Conservation (phyloP, 2,888 invertebrate species). For the Caenorhabditis macrosperma region DNA sequence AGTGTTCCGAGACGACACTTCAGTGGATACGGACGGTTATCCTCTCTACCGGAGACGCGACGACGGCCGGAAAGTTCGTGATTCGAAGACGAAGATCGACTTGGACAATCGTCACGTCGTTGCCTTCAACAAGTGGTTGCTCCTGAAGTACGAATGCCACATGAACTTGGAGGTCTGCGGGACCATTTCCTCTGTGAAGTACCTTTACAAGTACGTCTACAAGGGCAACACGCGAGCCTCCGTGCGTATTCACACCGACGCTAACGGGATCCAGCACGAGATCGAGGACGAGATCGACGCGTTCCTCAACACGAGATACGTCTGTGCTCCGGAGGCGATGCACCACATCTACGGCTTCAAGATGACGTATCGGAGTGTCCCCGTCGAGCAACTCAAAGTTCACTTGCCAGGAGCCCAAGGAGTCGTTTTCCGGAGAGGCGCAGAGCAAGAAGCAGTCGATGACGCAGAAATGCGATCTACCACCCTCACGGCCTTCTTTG, state of each 20-base stretch:
- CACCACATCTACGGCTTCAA: slow-evolving; percentile 56
- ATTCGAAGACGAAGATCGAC: no score
- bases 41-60: slow-evolving; percentile 78
- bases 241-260: neutral
- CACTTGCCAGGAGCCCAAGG: slow-evolving; percentile 59
- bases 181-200: slow-evolving; percentile 64
- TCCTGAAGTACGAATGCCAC: slow-evolving; percentile 65
- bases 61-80: slow-evolving; percentile 54
- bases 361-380: slow-evolving; percentile 1
- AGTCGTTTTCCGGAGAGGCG: slow-evolving; percentile 24
- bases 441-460: neutral
- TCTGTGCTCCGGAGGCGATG: slow-evolving; percentile 60
- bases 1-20: no score
- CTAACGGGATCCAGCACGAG: neutral
- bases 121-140: slow-evolving; percentile 78
- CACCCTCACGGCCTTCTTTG: slow-evolving; percentile 16
- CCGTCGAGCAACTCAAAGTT: slow-evolving; percentile 37
- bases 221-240: neutral
- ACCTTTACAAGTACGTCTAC: no score
- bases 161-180: slow-evolving; percentile 76
- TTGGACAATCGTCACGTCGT: slow-evolving; percentile 80
- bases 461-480: neutral
- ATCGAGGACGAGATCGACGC: slow-evolving; percentile 54
- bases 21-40: slow-evolving; percentile 78
- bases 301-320: slow-evolving; percentile 50